Evolutionary conservation across 2,888 invertebrate genomes (phyloP).

Genomic region (Erebia aethiops): DNA sequence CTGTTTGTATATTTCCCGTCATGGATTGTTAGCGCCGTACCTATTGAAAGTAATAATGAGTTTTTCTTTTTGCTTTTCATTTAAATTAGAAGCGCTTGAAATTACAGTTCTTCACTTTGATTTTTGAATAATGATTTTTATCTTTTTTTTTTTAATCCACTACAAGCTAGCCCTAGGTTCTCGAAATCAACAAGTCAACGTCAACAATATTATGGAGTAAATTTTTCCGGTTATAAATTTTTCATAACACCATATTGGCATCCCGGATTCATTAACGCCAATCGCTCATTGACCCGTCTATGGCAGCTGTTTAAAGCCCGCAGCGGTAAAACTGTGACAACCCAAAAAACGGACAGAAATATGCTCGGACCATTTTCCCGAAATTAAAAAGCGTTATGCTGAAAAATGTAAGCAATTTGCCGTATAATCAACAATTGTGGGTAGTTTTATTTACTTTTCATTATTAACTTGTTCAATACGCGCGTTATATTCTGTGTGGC

Average conservation of each 20-base stretch:
- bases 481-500: slow-evolving; percentile 9
- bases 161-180: too few relatives aligned
- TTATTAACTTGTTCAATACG: slow-evolving; percentile 31
- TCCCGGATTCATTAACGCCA: slow-evolving; percentile 26
- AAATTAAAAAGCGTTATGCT: slow-evolving; percentile 37
- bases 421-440: slow-evolving; percentile 30
- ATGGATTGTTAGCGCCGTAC: slow-evolving; percentile 29
- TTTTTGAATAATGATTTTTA: too few relatives aligned
- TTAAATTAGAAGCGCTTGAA: slow-evolving; percentile 16
- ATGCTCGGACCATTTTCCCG: slow-evolving; percentile 23
- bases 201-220: slow-evolving; percentile 4
- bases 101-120: not conserved
- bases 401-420: slow-evolving; percentile 35
- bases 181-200: not conserved
- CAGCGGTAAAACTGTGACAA: slow-evolving; percentile 26
- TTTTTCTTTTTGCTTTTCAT: slow-evolving; percentile 18
- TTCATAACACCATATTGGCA: slow-evolving; percentile 19
- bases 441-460: slow-evolving; percentile 36
- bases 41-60: slow-evolving; percentile 31
- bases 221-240: slow-evolving; percentile 2
- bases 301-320: slow-evolving; percentile 28
- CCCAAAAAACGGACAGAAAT: slow-evolving; percentile 22
- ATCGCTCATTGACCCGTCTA: slow-evolving; percentile 29
- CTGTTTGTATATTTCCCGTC: slow-evolving; percentile 27
- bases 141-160: too few relatives aligned